Evolutionary conservation across 2,888 invertebrate species (phyloP), one percentile per base, ranked within the genome.

Genomic region (Tenthredo scrophulariae): DNA sequence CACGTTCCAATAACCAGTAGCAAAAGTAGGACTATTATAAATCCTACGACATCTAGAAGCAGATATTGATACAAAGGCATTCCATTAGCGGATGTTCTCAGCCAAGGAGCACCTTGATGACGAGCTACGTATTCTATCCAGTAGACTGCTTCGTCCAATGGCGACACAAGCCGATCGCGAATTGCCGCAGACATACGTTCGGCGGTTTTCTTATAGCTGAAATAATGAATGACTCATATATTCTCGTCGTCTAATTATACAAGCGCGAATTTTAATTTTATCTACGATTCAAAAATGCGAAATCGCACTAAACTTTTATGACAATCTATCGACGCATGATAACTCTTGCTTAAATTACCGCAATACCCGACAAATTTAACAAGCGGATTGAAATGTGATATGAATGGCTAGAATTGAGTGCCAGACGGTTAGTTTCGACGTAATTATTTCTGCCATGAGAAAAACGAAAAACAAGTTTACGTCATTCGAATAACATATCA

Each of bases 111-210:
- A 0, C 95, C 95, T 85, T 94, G 94, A 88, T 96, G 95, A 58
- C 95, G 94, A 9, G 95, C 91, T 0, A 96, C 95, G 87, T 96
- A 95, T 90, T 96, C 96, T 80, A 95, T 94, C 96, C 96, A 96
- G 91, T 95, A 96, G 0, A 95, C 92, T 0, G 95, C 95, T 37
- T 95, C 95, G 43, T 96, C 95, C 86, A 96, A 88, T 0, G 96
- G 95, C 22, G 94, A 93, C 89, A 94, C 90, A 0, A 95, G 95
- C 37, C 96, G 93, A 89, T 96, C 96, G 58, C 94, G 91, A 91
- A 95, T 96, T 86, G 94, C 93, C 72, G 93, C 93, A 82, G 94
- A 94, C 84, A 95, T 89, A 87, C 91, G 93, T 86, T 93, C 88
- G 33, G 95, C 94, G 74, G 94, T 95, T 86, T 94, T 92, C 89